These are phyloP conservation scores for Pterostichus niger DNA, from an alignment of 2,888 invertebrate genomes.

Conservation along the genomic window DNA sequence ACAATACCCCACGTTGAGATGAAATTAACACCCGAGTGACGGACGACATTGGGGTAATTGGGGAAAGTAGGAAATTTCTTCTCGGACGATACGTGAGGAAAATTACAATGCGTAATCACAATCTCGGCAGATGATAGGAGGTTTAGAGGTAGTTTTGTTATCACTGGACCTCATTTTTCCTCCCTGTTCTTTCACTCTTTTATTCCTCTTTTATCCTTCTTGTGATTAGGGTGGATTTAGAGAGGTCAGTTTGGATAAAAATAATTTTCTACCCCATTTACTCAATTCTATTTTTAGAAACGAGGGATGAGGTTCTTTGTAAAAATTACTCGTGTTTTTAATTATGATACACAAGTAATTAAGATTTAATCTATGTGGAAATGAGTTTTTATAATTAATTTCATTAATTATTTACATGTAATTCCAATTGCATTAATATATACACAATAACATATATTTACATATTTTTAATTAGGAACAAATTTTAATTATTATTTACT, in stretches of 20 bases:
- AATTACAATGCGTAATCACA: conserved; percentile 1
- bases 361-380: no score
- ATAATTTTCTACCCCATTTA: conserved; percentile 21
- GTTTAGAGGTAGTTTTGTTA: not conserved
- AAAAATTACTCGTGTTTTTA: no score
- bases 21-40: not conserved
- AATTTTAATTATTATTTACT: no score
- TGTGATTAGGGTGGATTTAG: not conserved
- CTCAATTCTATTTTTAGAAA: not conserved
- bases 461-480: no score
- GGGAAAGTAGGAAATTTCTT: not conserved
- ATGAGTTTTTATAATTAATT: no score
- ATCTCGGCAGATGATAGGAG: not conserved
- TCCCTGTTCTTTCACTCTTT: not conserved
- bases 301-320: not conserved
- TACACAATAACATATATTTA: no score
- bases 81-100: conserved; percentile 11
- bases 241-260: conserved; percentile 15
- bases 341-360: no score
- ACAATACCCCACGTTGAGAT: not conserved
- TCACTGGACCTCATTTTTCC: not conserved
- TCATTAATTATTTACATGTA: no score
- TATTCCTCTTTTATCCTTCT: not conserved
- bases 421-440: no score
- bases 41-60: conserved; percentile 30